Evolutionary conservation across 2,113 vertebrate species (phyloP).

Genomic region (Shinisaurus crocodilurus): DNA sequence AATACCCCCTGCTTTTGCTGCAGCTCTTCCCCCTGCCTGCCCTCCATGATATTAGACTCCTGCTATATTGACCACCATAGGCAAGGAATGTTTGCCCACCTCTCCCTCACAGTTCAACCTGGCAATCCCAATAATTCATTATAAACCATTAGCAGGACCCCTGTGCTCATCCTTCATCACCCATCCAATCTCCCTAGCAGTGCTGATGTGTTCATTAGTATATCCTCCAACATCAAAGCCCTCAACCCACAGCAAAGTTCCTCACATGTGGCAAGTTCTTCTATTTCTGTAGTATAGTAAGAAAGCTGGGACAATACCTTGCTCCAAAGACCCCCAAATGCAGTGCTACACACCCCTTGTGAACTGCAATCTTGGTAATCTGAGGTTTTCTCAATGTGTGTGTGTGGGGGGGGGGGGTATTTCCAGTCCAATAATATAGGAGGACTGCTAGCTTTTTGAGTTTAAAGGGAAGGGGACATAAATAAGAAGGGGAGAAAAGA

Average conservation of each 20-base stretch:
- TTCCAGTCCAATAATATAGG: no score
- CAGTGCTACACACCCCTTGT: constrained; percentile 11
- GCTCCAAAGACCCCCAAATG: neutral
- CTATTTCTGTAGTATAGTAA: neutral
- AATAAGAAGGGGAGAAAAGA: neutral
- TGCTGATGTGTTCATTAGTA: neutral
- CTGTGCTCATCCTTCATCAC: constrained; percentile 16
- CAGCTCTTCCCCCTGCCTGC: neutral
- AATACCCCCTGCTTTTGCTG: neutral
- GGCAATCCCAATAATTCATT: neutral
- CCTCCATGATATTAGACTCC: neutral
- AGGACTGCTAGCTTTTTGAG: neutral
- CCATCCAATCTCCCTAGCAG: constrained; percentile 6
- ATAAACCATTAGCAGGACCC: neutral
- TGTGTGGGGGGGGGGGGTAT: neutral
- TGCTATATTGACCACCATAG: neutral
- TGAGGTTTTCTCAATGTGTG: neutral
- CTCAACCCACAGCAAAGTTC: neutral
- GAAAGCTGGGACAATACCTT: neutral
- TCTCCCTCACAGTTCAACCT: neutral
- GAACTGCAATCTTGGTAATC: neutral
- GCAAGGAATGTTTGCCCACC: neutral
- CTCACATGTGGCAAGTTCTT: constrained; percentile 12
- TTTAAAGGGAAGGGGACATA: neutral
- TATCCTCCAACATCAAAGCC: constrained; percentile 24